These are phyloP conservation scores for Garra rufa DNA, from an alignment of 2,113 vertebrate genomes.

Conservation along the genomic window DNA sequence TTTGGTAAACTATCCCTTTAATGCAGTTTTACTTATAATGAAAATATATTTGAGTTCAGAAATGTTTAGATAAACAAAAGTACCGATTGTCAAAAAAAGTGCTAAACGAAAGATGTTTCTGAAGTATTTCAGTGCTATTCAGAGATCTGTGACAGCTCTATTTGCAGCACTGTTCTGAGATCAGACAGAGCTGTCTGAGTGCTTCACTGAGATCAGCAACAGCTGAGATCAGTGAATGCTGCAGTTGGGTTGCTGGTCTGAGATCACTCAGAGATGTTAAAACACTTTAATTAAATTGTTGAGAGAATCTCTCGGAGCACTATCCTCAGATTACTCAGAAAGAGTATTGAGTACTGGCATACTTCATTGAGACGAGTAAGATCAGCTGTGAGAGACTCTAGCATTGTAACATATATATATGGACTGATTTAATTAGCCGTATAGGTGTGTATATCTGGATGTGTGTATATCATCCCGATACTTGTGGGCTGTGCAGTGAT, in stretches of 20 bases:
- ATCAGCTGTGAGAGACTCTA: not conserved
- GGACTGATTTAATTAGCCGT: not conserved
- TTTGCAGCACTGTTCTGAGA: slow-evolving; percentile 10
- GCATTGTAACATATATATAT: not conserved
- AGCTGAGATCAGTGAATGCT: slow-evolving; percentile 20
- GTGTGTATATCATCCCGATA: not conserved
- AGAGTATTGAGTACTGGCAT: not conserved
- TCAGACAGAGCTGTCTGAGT: slow-evolving; percentile 1
- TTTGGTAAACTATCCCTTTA: too few species aligned
- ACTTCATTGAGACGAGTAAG: not conserved
- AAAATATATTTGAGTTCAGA: not conserved
- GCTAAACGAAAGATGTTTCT: not conserved
- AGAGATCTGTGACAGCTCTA: not conserved
- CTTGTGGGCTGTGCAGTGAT: not conserved
- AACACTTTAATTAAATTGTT: slow-evolving; percentile 10
- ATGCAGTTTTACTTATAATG: not conserved
- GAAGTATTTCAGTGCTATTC: not conserved
- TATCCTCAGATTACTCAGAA: slow-evolving; percentile 1
- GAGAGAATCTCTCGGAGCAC: slow-evolving; percentile 13
- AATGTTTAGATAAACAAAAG: not conserved
- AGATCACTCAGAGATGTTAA: slow-evolving; percentile 11
- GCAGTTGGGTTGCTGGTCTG: not conserved
- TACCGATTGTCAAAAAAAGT: not conserved
- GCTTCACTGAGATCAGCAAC: not conserved
- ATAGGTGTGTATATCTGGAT: not conserved